A percentile compares a stretch with the other conserved stretches of the same genome.
Conservation (phyloP, 2,797 vertebrate species). For the Centropyge bicolor region DNA sequence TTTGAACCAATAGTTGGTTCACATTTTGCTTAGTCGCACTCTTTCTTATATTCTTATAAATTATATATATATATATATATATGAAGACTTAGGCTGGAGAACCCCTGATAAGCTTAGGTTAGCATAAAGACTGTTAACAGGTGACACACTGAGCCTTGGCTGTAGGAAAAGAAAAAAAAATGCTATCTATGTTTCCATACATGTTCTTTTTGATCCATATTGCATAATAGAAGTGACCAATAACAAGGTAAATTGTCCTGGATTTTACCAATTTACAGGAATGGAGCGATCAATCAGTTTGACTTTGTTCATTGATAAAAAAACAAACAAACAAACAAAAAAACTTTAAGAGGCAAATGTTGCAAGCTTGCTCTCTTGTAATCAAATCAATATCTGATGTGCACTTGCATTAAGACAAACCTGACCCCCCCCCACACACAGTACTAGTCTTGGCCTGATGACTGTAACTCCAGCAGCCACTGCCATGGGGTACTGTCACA, state of each 20-base stretch:
- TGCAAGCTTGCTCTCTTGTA: neutral
- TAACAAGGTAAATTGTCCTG: neutral
- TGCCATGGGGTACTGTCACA: conserved; percentile 64
- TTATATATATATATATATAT: too few relatives aligned
- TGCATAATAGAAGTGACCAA: neutral
- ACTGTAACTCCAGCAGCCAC: conserved; percentile 61
- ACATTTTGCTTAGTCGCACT: too few relatives aligned
- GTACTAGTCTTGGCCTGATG: conserved; percentile 31
- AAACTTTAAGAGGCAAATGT: neutral
- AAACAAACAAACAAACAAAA: neutral
- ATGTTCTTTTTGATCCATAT: too few relatives aligned
- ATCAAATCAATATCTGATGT: conserved; percentile 21
- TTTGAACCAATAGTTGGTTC: too few relatives aligned
- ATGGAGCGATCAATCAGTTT: conserved; percentile 12
- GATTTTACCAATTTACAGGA: neutral
- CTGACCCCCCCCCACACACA: neutral
- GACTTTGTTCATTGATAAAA: neutral
- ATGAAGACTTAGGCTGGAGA: too few relatives aligned
- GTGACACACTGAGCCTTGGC: too few relatives aligned
- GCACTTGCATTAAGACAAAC: conserved; percentile 26
- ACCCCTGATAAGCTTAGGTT: too few relatives aligned
- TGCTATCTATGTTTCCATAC: too few relatives aligned
- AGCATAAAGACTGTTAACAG: too few relatives aligned
- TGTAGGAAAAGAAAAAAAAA: too few relatives aligned
- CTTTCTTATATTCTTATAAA: too few relatives aligned